Base-by-base conservation (phyloP, 2,113 vertebrate genomes). In the Pseudorasbora parva region DNA sequence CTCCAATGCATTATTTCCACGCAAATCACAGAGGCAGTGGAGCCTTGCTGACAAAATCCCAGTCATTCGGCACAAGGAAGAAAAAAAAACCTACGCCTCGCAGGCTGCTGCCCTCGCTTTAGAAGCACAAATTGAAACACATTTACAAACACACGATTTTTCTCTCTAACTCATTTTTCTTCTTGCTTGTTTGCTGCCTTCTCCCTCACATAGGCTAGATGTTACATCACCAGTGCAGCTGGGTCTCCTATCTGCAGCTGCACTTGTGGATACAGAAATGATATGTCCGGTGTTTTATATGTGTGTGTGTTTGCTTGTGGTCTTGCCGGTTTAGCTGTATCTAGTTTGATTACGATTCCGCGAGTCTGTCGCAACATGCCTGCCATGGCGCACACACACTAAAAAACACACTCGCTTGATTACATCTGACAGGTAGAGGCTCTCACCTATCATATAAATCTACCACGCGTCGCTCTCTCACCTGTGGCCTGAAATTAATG, bases 171-270 rank as follows among this genome's bases (percentile, higher is more conserved):
- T 59, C 47, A 37, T 47, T 51, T 54, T 78, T 78, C 37, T 23
- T 54, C 33, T 12, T 4, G 30, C 30, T 49, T 80, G 69, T 75
- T n/a, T 51, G 47, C 59, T 66, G 12, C n/a, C 47, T 37, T 51
- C 69, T 62, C 43, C 30, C 73, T 37, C 21, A 19, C 41, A 37
- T 49, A 41, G n/a, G n/a, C n/a, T n/a, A n/a, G 51, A 77, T 4
- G 21, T 83, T 77, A 30, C 51, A 84, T 84, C 78, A 59, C 41
- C 23, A n/a, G 7, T 33, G 23, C 69, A 82, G 71, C 78, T 76
- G 78, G 74, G 72, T 37, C 79, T 64, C 45, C 27, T 27, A 73
- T 51, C 8, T 47, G 23, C 79, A 82, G 68, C 73, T 69, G 33
- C 23, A 17, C n/a, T 56, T 64, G 45, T 76, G 68, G 54, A 69